Conservation (phyloP, 2,888 invertebrate genomes). For the Sisyra terminalis region DNA sequence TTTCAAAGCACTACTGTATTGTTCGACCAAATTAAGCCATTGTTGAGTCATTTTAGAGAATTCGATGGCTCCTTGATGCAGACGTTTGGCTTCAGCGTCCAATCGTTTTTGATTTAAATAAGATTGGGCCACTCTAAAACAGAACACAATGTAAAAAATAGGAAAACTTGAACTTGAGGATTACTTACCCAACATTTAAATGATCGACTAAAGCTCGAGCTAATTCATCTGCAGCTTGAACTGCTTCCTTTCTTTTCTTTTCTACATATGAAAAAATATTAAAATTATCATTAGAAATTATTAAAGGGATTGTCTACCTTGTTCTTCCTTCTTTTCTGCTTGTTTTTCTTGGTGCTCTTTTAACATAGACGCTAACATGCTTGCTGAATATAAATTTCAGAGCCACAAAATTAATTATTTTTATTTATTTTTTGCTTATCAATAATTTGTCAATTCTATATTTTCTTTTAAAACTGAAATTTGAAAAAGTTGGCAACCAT, state of each 20-base stretch:
- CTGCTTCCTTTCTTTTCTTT: conserved; percentile 82
- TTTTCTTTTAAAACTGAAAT: too few relatives aligned
- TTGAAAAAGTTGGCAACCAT: too few relatives aligned
- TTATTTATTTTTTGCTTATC: too few relatives aligned
- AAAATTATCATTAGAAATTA: conserved; percentile 1
- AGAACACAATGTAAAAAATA: conserved; percentile 10
- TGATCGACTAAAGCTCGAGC: conserved; percentile 92
- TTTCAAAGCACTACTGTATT: conserved; percentile 74
- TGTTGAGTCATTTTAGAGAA: conserved; percentile 95
- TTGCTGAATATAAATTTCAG: neutral
- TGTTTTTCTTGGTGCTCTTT: conserved; percentile 80
- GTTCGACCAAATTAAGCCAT: conserved; percentile 86
- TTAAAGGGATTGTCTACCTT: conserved; percentile 38
- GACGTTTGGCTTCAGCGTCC: conserved; percentile 91
- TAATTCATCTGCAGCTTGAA: conserved; percentile 79
- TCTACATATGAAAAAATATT: conserved; percentile 36
- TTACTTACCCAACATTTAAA: conserved; percentile 82
- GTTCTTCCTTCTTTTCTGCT: conserved; percentile 57
- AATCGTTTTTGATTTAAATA: conserved; percentile 95
- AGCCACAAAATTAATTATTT: neutral
- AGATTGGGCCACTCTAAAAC: conserved; percentile 84
- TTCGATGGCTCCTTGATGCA: conserved; percentile 85
- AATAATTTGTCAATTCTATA: too few relatives aligned
- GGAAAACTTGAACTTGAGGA: too few relatives aligned
- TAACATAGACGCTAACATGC: conserved; percentile 68